phyloP scores from a whole-genome alignment of 2,113 vertebrate genomes.

The Excalfactoria chinensis region DNA sequence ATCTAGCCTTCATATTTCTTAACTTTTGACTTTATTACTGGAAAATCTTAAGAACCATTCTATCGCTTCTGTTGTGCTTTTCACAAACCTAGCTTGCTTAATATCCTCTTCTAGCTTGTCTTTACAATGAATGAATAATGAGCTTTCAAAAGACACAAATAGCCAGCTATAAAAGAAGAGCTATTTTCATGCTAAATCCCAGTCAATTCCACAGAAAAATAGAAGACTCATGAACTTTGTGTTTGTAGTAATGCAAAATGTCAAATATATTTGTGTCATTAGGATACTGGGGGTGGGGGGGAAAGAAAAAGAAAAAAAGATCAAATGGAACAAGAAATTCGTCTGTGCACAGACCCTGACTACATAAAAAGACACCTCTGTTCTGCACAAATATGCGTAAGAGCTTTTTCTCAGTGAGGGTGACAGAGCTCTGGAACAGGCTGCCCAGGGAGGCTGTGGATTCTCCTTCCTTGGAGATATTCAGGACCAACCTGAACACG shows the following conservation, averaged over 20 bases:
- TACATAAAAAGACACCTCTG: neutral
- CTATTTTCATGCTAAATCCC: neutral
- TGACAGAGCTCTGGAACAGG: too few relatives aligned
- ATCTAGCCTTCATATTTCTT: neutral
- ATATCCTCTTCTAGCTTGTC: neutral
- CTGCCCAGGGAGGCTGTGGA: too few relatives aligned
- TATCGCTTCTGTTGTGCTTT: neutral
- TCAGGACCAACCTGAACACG: too few relatives aligned
- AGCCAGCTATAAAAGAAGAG: neutral
- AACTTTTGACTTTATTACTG: neutral
- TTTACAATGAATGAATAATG: neutral
- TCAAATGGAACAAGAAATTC: neutral
- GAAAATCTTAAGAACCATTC: neutral
- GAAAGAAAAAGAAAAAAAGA: neutral
- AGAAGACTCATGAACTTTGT: neutral
- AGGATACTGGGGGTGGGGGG: neutral
- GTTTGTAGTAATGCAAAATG: neutral
- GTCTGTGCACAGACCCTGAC: rapidly evolving
- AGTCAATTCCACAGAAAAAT: neutral
- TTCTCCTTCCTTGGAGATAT: too few relatives aligned
- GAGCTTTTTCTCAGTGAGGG: too few relatives aligned
- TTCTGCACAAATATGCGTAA: too few relatives aligned
- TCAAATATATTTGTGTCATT: neutral
- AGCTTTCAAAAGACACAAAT: neutral
- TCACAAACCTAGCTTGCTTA: neutral